Evolutionary conservation across 2,797 vertebrate genomes (phyloP), one percentile per base, ranked within the genome.

Genomic region (Pseudocheirus occidentalis): DNA sequence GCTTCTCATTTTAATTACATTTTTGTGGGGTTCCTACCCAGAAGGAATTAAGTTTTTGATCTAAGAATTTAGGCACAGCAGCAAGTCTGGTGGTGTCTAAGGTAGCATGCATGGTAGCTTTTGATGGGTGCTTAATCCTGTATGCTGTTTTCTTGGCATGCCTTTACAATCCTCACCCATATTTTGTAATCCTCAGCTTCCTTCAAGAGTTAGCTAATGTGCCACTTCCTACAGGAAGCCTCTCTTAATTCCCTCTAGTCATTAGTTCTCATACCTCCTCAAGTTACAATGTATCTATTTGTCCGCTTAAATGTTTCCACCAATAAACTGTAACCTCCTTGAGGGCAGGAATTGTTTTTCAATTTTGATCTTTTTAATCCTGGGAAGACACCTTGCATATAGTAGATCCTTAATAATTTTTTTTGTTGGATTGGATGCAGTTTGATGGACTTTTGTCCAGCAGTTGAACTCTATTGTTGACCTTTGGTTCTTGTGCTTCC

Each of bases 21-120:
- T 52, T 90, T 53, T 1, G 7, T 28, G n/a, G 11, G 90, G 18
- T 31, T 94, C 10, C 7, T 27, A 87, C 12, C 7, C 2, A 81
- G 55, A 54, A 87, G 59, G 91, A 59, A 55, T 53, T 50, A 73
- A 27, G 55, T 34, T 73, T 73, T 73, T 52, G 34, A 40, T 94
- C n/a, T 34, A 53, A 95, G 52, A 92, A 46, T 91, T 73, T 27
- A 89, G 91, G 40, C 90, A 73, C 54, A 89, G 90, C 92, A 92
- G 6, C 52, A 4, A 29, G 59, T 87, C 5, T 92, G 10, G 93
- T 92, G 10, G 93, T 92, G 27, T 92, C 56, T 92, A 94, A 27
- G 40, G 92, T 28, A 81, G 66, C 18, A 46, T 40, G 66, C 34
- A 18, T 21, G 16, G n/a, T 7, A 21, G 34, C 12, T 2, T 73